phyloP scores from a whole-genome alignment of 2,888 invertebrate genomes.

The Schizotus pectinicornis region DNA sequence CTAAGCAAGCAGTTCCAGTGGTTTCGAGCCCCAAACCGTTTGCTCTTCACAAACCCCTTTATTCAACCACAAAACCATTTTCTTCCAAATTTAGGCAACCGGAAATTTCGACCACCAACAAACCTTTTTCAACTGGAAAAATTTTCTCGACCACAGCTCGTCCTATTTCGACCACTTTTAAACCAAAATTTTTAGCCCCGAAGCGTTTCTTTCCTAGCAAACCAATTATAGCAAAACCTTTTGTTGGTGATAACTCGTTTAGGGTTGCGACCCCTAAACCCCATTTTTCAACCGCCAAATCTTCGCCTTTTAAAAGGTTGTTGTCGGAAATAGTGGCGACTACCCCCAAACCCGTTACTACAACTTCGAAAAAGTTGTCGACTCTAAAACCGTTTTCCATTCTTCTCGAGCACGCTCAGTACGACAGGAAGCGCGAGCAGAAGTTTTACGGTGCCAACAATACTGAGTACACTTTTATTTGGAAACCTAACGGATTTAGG shows the following conservation, averaged over 20 bases:
- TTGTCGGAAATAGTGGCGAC: conserved; percentile 1
- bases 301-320: not conserved
- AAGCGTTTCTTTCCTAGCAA: too few relatives aligned
- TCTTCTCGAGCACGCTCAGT: conserved; percentile 3
- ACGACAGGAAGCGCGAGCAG: conserved; percentile 12
- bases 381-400: not conserved
- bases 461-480: conserved; percentile 31
- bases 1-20: not conserved
- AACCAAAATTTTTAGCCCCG: too few relatives aligned
- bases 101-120: too few relatives aligned
- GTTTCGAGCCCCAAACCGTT: not conserved
- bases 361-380: too few relatives aligned
- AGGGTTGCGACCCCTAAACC: not conserved
- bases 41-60: not conserved
- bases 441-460: conserved; percentile 11
- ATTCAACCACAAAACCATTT: not conserved
- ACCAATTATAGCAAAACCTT: too few relatives aligned
- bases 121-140: too few relatives aligned
- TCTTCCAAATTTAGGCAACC: not conserved
- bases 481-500: conserved; percentile 34
- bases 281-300: not conserved
- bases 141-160: too few relatives aligned
- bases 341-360: conserved; percentile 5
- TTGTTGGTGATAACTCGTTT: not conserved
- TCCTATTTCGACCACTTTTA: too few relatives aligned